These are phyloP conservation scores for Cheilosia vernalis DNA, from an alignment of 2,888 invertebrate genomes.

Conservation along the genomic window DNA sequence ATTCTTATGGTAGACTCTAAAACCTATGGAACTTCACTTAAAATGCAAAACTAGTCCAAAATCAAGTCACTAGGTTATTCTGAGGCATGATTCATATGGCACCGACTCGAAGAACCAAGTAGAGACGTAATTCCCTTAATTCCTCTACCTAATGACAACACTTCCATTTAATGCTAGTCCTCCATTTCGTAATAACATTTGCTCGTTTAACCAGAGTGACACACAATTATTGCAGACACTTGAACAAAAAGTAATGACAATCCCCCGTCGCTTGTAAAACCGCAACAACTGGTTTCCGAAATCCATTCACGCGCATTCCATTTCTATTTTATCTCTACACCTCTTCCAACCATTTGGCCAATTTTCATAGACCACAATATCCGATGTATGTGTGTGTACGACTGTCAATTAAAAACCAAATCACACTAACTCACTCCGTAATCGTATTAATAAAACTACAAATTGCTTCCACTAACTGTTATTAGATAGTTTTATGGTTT, in stretches of 20 bases:
- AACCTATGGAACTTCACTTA: not conserved
- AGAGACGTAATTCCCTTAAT: conserved; percentile 28
- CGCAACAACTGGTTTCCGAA: conserved; percentile 33
- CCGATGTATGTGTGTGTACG: not conserved
- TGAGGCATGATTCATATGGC: not conserved
- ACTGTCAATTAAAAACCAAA: conserved; percentile 52
- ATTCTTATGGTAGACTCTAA: too few species aligned
- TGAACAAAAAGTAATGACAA: not conserved
- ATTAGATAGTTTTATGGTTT: conserved; percentile 72
- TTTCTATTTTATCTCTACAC: not conserved
- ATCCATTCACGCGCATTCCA: not conserved
- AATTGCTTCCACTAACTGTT: conserved; percentile 69
- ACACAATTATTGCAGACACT: conserved; percentile 42
- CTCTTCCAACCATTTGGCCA: not conserved
- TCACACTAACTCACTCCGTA: conserved; percentile 50
- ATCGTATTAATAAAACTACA: conserved; percentile 69
- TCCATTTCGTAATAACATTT: conserved; percentile 32
- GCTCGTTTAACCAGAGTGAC: conserved; percentile 35
- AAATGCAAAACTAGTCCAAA: conserved; percentile 10
- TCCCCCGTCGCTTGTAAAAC: not conserved
- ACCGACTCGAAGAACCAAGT: not conserved
- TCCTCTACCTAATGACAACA: conserved; percentile 20
- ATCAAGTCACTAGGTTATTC: conserved; percentile 41
- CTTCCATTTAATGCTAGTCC: not conserved
- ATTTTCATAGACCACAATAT: conserved; percentile 39